Evolutionary conservation across 2,113 vertebrate species (phyloP).

Genomic region (Madoqua kirkii): DNA sequence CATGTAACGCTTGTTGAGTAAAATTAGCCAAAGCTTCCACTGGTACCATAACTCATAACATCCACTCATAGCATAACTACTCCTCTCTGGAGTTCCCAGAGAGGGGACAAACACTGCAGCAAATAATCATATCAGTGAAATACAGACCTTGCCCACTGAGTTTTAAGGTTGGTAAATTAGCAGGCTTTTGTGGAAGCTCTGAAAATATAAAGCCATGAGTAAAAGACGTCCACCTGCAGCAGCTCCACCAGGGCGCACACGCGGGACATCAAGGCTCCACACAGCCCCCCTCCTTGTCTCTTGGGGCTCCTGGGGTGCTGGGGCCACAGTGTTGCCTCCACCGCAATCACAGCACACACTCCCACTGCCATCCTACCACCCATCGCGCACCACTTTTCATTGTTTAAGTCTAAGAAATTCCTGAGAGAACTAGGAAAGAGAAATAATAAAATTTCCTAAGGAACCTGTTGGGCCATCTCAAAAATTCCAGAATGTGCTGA

Average conservation of each 20-base stretch:
- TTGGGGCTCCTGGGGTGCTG: not conserved
- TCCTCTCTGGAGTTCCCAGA: too few species aligned
- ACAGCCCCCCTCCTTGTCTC: not conserved
- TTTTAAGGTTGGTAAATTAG: too few species aligned
- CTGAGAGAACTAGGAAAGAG: not conserved
- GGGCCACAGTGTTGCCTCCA: not conserved
- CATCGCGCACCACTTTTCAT: not conserved
- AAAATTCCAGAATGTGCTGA: not conserved
- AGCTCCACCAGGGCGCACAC: not conserved
- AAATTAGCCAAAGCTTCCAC: too few species aligned
- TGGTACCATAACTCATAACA: too few species aligned
- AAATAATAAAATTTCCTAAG: conserved; percentile 12
- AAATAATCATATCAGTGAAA: too few species aligned
- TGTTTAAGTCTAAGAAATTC: not conserved
- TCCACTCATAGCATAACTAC: too few species aligned
- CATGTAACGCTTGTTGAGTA: too few species aligned
- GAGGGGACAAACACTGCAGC: too few species aligned
- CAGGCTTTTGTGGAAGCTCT: too few species aligned
- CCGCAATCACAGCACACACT: not conserved
- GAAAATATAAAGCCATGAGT: too few species aligned
- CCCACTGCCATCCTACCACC: not conserved
- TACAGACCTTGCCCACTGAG: too few species aligned
- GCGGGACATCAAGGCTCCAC: not conserved
- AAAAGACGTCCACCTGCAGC: not conserved
- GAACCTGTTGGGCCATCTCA: not conserved